Base-by-base conservation (phyloP, 2,113 vertebrate genomes). In the Turdus rufiventris region DNA sequence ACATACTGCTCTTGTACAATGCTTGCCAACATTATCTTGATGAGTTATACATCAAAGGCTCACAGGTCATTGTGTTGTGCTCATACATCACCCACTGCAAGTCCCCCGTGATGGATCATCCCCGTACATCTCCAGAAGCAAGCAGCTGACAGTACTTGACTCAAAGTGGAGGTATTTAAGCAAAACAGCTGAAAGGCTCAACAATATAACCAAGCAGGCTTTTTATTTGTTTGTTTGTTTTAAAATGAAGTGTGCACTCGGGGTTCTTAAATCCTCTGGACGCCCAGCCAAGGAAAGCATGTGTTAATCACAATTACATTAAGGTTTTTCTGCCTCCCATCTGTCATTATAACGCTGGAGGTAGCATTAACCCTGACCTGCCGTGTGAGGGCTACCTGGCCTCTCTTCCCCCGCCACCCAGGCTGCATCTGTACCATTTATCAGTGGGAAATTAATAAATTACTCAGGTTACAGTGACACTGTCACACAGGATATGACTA, bases 21-120 rank as follows among this genome's bases (percentile, higher is more conserved):
- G 93, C 94, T 94, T 94, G 86, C 93, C 93, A 91, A 88, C 91
- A 95, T 97, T 96, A 97, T 96, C 96, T 94, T 50, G 93, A 94
- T 91, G 94, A 97, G 96, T 94, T 97, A 82, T 10, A 95, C 67
- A 97, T 96, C 92, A 95, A 95, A 97, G 85, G 61, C 83, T 25
- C 71, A 6, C 61, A 62, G 93, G 88, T 85, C 62, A 18, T n/a
- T 34, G 34, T 28, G 89, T 54, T 51, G 58, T 13, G 54, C 88
- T 95, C 54, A 68, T 84, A 87, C 90, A 93, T 80, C 91, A 96
- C 76, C 83, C 83, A n/a, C 80, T 34, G 2, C 82, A 33, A 36
- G 68, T 75, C 89, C 82, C 62, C 43, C 1, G 45, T 89, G 95
- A 97, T 50, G 81, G 88, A 95, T 60, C 9, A 80, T 72, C 51